Percentiles rank a stretch among this genome's conserved stretches.
Evolutionary conservation across 2,113 vertebrate genomes (phyloP).

Genomic region (Neolamprologus longior): DNA sequence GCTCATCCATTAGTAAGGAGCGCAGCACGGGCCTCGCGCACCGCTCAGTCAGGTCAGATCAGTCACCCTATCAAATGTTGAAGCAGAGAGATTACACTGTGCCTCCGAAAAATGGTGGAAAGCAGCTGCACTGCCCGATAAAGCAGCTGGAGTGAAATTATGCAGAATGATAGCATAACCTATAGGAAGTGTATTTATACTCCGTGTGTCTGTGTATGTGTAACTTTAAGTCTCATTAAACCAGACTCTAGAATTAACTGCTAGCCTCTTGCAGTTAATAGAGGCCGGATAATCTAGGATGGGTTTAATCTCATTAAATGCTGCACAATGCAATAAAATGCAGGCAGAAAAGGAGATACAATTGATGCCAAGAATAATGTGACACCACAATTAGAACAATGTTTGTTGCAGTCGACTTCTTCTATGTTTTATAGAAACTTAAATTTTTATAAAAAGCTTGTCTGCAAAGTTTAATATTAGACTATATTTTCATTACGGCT

Average conservation of each 20-base stretch:
- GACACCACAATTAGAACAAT: not conserved
- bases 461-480: not conserved
- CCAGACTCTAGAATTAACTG: not conserved
- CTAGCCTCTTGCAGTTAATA: not conserved
- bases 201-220: not conserved
- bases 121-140: not conserved
- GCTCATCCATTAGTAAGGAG: conserved; percentile 46
- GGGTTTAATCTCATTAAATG: conserved; percentile 30
- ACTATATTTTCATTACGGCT: fast-evolving
- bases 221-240: not conserved
- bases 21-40: not conserved
- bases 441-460: not conserved
- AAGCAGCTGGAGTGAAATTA: not conserved
- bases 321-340: not conserved
- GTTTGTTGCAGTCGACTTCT: not conserved
- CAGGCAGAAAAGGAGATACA: not conserved
- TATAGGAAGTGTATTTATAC: conserved; percentile 1
- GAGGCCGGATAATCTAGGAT: conserved; percentile 11
- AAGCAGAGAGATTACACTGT: not conserved
- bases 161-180: not conserved
- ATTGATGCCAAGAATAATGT: not conserved
- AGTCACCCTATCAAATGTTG: conserved; percentile 2
- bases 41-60: conserved; percentile 17
- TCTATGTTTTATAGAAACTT: not conserved
- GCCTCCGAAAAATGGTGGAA: not conserved